Conservation (phyloP, 2,888 invertebrate species). For the Brachyptera risi region DNA sequence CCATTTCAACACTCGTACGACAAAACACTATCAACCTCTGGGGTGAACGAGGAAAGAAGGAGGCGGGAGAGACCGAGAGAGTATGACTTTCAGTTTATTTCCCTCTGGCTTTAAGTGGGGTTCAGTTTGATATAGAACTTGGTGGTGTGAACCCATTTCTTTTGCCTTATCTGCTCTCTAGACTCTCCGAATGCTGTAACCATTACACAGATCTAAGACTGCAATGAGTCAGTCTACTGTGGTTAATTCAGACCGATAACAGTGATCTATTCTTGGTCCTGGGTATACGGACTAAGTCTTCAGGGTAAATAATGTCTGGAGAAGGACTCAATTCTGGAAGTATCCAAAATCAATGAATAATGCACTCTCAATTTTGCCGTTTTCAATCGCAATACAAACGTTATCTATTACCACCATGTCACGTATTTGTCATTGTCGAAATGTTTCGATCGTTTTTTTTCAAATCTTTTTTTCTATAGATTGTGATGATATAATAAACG, state of each 20-base stretch:
- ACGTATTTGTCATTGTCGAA: slow-evolving; percentile 15
- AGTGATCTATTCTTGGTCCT: slow-evolving; percentile 9
- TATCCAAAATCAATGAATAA: slow-evolving; percentile 15
- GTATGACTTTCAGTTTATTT: slow-evolving; percentile 6
- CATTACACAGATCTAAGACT: slow-evolving; percentile 23
- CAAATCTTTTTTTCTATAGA: no score
- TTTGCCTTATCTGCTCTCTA: slow-evolving; percentile 22
- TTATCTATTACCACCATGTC: slow-evolving; percentile 1
- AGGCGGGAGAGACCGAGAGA: no score
- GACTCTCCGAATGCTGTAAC: slow-evolving; percentile 1
- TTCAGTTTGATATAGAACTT: slow-evolving; percentile 15
- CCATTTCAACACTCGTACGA: background rate
- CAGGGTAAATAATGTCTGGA: slow-evolving; percentile 6
- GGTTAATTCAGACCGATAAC: slow-evolving; percentile 24
- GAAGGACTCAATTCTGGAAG: slow-evolving; percentile 10
- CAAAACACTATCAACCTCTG: no score
- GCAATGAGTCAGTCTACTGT: slow-evolving; percentile 16
- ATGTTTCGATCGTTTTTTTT: no score
- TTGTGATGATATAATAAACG: no score
- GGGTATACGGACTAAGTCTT: slow-evolving; percentile 5
- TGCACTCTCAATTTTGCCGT: slow-evolving; percentile 7
- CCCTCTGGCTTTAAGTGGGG: slow-evolving; percentile 12
- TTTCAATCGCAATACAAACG: background rate
- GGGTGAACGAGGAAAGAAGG: no score
- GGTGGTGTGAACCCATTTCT: slow-evolving; percentile 21